Conservation (phyloP, 2,113 vertebrate genomes). For the Helogale parvula region DNA sequence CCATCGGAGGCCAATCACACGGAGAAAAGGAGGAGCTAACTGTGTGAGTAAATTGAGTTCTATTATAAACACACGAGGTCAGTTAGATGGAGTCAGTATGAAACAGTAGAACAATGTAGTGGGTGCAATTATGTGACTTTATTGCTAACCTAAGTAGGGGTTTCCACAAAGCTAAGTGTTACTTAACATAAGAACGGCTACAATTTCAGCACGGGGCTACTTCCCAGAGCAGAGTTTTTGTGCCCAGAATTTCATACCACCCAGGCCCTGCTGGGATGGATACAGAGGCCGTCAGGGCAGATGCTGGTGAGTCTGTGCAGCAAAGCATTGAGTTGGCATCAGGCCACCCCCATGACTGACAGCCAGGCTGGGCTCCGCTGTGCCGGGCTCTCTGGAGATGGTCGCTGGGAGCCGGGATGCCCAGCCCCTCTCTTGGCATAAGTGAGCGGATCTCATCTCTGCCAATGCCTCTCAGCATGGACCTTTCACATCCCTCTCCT, state of each 20-base stretch:
- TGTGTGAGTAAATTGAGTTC: not conserved
- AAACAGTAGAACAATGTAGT: not conserved
- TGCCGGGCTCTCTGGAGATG: too few species aligned
- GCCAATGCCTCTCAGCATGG: too few species aligned
- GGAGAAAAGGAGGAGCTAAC: not conserved
- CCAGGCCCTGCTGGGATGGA: not conserved
- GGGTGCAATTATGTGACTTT: not conserved
- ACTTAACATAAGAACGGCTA: not conserved
- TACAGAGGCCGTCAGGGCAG: accelerated
- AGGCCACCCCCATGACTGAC: accelerated
- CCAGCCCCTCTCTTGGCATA: not conserved
- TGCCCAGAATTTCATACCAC: too few species aligned
- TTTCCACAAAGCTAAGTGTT: not conserved
- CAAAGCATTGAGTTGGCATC: accelerated
- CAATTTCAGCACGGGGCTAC: not conserved
- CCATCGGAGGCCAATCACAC: accelerated
- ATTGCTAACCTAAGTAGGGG: not conserved
- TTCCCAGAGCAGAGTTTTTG: not conserved
- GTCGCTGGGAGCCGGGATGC: not conserved
- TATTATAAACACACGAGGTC: not conserved
- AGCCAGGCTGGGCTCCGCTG: not conserved
- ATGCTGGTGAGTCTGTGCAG: too few species aligned
- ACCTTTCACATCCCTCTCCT: not conserved
- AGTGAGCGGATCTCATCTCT: too few species aligned
- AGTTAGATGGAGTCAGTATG: not conserved